Evolutionary conservation across 2,888 invertebrate genomes (phyloP).

Genomic region (Panorpa germanica): DNA sequence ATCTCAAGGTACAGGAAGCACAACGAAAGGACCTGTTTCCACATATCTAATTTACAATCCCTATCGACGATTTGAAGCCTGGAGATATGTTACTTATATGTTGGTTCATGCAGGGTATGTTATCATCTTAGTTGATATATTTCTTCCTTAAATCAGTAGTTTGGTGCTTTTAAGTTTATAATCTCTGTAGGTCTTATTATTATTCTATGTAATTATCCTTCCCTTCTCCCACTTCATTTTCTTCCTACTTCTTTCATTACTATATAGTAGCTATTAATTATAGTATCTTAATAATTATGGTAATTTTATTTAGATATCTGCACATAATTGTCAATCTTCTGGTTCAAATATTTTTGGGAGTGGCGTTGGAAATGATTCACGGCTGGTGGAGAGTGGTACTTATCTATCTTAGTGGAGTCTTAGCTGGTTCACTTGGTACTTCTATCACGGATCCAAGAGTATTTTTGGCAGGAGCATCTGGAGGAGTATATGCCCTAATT

Average conservation of each 20-base stretch:
- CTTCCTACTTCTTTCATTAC: too few relatives aligned
- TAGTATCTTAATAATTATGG: conserved; percentile 6
- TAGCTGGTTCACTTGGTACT: conserved; percentile 69
- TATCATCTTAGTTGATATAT: conserved; percentile 3
- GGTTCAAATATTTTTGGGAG: conserved; percentile 81
- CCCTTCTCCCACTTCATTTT: neutral
- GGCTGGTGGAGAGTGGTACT: conserved; percentile 80
- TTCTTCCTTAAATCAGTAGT: conserved; percentile 3
- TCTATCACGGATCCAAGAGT: conserved; percentile 62
- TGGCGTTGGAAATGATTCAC: conserved; percentile 93
- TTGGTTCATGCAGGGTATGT: conserved; percentile 83
- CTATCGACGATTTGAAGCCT: conserved; percentile 62
- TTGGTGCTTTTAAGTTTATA: conserved; percentile 5
- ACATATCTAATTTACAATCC: conserved; percentile 79
- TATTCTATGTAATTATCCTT: conserved; percentile 1
- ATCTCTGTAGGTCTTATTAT: conserved; percentile 2
- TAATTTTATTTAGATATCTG: conserved; percentile 34
- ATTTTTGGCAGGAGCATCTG: conserved; percentile 81
- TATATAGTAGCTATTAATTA: too few relatives aligned
- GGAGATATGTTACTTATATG: conserved; percentile 92
- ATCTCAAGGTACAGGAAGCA: too few relatives aligned
- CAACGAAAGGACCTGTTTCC: conserved; percentile 55
- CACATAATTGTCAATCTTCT: conserved; percentile 82
- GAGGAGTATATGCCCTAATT: conserved; percentile 87
- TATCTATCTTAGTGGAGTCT: conserved; percentile 68